Conservation (phyloP, 2,888 invertebrate genomes). For the Morpho deidamia region DNA sequence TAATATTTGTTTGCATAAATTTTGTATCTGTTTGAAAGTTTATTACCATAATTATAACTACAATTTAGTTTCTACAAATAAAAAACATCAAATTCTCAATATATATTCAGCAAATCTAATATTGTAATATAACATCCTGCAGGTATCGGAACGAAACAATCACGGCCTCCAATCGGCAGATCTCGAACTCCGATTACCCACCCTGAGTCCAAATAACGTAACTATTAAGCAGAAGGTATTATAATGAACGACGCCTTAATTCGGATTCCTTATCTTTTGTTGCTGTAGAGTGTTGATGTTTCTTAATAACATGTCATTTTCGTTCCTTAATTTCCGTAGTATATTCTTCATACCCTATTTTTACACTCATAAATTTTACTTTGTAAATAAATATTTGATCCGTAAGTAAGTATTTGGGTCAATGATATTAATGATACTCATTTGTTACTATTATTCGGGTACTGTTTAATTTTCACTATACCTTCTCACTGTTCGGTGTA, state of each 20-base stretch:
- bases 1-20: too few relatives aligned
- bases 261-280: constrained; percentile 73
- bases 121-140: constrained; percentile 34
- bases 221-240: constrained; percentile 66
- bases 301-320: constrained; percentile 73
- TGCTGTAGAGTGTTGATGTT: constrained; percentile 71
- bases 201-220: constrained; percentile 57
- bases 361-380: constrained; percentile 6
- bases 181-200: constrained; percentile 52
- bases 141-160: constrained; percentile 55
- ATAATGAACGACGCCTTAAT: constrained; percentile 72
- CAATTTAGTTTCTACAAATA: too few relatives aligned
- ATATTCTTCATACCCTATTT: constrained; percentile 63
- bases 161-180: constrained; percentile 53
- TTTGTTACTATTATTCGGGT: constrained; percentile 6
- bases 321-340: constrained; percentile 66
- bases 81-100: too few relatives aligned
- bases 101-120: constrained; percentile 1
- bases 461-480: not conserved
- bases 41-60: too few relatives aligned
- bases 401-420: constrained; percentile 2
- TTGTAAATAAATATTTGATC: not conserved
- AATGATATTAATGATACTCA: constrained; percentile 3
- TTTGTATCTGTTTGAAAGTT: too few relatives aligned
- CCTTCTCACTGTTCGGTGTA: constrained; percentile 1